Evolutionary conservation across 2,888 invertebrate species (phyloP), one percentile per base, ranked within the genome.

Genomic region (Hypercompe scribonia): DNA sequence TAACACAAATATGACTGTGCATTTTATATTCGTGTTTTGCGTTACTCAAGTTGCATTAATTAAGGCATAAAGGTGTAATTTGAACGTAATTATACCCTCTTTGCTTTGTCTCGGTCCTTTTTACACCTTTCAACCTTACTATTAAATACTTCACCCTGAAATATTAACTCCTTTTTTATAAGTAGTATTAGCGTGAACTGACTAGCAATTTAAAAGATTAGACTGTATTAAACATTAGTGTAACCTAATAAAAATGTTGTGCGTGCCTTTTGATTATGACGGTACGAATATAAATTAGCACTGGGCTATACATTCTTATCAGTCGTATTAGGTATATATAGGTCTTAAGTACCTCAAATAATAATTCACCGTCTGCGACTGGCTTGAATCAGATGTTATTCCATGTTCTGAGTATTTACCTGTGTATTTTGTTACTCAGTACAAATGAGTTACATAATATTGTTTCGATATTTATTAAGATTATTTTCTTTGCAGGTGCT

Each of bases 401-500:
- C 5, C 21, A 46, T 18, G 21, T 21, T 8, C 8, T 8, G 24
- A 24, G 50, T 21, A 50, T n/a, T n/a, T n/a, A n/a, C n/a, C n/a
- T n/a, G n/a, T n/a, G n/a, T n/a, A n/a, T 28, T n/a, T 58, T 58
- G 28, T 13, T 3, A n/a, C 28, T 13, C 28, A n/a, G 54, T 58
- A 13, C 54, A 58, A 58, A 13, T 11, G 13, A 58, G 13, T 58
- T 1, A 24, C 24, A 13, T 7, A 42, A 15, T 42, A 39, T 39
- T 39, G 18, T 15, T 39, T 42, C 11, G 50, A 11, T 54, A 54
- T 54, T 54, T 10, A 11, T 54, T n/a, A n/a, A 10, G 21, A 36
- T 42, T 21, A 3, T 61, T 42, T 42, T 70, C 18, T 81, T 91
- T 91, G 1, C 95, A 99, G 99, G 98, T 99, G 89, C 97, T 99